phyloP scores from a whole-genome alignment of 2,888 invertebrate species.

The Apotomis capreana region DNA sequence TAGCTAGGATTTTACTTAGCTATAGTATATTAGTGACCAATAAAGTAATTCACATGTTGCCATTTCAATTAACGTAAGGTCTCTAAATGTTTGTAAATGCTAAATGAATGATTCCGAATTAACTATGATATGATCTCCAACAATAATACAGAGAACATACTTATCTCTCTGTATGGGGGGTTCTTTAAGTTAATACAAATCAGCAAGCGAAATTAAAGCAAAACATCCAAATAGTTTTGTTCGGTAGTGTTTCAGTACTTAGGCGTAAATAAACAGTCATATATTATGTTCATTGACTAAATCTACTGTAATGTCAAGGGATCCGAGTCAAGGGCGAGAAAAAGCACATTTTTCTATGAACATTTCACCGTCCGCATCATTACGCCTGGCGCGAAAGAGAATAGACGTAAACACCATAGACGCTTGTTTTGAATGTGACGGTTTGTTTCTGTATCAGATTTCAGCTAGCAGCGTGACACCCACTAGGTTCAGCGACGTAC shows the following conservation, averaged over 20 bases:
- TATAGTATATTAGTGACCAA: too few relatives aligned
- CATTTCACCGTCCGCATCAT: slow-evolving; percentile 31
- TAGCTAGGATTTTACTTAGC: too few relatives aligned
- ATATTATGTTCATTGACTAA: slow-evolving; percentile 14
- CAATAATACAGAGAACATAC: too few relatives aligned
- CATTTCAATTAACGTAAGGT: too few relatives aligned
- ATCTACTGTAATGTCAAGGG: slow-evolving; percentile 9
- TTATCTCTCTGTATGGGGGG: too few relatives aligned
- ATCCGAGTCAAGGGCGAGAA: slow-evolving; percentile 29
- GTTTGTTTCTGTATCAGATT: background rate
- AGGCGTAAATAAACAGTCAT: background rate
- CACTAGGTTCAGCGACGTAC: background rate
- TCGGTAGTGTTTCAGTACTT: background rate
- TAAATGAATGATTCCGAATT: too few relatives aligned
- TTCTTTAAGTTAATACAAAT: too few relatives aligned
- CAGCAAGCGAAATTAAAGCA: too few relatives aligned
- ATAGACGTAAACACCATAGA: background rate
- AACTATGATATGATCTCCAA: too few relatives aligned
- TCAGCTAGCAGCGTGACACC: background rate
- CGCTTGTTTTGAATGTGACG: background rate
- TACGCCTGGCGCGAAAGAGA: background rate
- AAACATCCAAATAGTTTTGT: background rate
- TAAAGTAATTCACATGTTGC: too few relatives aligned
- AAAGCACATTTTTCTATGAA: slow-evolving; percentile 14
- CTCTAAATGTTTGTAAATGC: too few relatives aligned